These are phyloP conservation scores for Streblospio benedicti DNA, from an alignment of 1,140 invertebrate genomes.

Conservation along the genomic window DNA sequence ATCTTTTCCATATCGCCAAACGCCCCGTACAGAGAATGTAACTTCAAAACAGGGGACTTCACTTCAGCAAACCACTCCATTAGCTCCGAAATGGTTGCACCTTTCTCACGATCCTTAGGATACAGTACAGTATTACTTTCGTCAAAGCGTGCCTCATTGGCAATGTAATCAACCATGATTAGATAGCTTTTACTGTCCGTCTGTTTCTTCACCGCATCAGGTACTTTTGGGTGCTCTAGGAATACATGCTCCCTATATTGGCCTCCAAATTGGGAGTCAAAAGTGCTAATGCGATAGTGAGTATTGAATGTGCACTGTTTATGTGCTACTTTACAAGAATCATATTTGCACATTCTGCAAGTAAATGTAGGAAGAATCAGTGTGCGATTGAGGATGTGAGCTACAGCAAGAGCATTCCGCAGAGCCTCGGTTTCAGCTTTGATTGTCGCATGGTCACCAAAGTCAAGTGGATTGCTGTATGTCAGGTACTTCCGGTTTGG, in stretches of 20 bases:
- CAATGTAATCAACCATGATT: too few relatives aligned
- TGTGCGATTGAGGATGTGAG: constrained; percentile 9
- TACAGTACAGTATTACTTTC: too few relatives aligned
- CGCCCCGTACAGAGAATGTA: too few relatives aligned
- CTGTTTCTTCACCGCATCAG: too few relatives aligned
- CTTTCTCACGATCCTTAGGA: too few relatives aligned
- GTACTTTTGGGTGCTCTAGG: constrained; percentile 10
- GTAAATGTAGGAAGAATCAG: constrained; percentile 11
- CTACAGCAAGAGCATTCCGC: neutral
- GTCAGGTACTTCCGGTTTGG: constrained; percentile 11
- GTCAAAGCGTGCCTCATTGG: too few relatives aligned
- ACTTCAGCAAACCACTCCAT: too few relatives aligned
- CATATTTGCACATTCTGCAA: constrained; percentile 3
- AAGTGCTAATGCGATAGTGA: constrained; percentile 8
- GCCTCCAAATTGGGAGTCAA: constrained; percentile 7
- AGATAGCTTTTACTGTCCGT: too few relatives aligned
- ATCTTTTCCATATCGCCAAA: too few relatives aligned
- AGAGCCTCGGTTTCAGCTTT: neutral
- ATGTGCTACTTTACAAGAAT: too few relatives aligned
- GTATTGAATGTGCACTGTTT: constrained; percentile 10
- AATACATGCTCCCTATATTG: constrained; percentile 14
- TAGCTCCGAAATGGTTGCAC: too few relatives aligned
- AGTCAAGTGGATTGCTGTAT: constrained; percentile 6
- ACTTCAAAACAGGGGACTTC: too few relatives aligned
- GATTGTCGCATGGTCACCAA: neutral